Percentiles rank a stretch among this genome's conserved stretches.
Evolutionary conservation across 2,113 vertebrate genomes (phyloP).

Genomic region (Rhynchopsitta pachyrhyncha): DNA sequence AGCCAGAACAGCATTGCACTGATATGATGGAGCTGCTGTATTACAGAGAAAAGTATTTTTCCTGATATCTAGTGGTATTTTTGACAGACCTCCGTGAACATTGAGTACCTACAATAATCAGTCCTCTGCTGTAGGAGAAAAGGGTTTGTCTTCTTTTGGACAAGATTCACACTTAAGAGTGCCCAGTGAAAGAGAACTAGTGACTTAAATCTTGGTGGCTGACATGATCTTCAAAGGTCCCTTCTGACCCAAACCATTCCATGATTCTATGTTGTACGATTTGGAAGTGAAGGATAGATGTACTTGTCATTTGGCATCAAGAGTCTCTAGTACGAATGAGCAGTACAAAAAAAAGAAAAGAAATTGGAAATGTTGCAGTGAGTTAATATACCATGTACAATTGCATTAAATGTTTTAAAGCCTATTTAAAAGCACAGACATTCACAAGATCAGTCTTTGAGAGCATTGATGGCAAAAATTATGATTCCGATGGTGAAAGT

Average conservation of each 20-base stretch:
- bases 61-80: background rate
- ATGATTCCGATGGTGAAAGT: background rate
- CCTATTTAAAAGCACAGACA: background rate
- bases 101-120: background rate
- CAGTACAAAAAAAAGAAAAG: background rate
- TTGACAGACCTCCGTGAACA: background rate
- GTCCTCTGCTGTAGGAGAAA: background rate
- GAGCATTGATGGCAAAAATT: background rate
- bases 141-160: background rate
- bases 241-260: background rate
- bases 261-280: background rate
- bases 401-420: background rate
- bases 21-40: background rate
- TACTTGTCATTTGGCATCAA: background rate
- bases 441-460: background rate
- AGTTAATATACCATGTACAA: background rate
- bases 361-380: background rate
- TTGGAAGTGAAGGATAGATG: background rate
- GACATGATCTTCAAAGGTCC: background rate
- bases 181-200: background rate
- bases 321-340: background rate
- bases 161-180: background rate
- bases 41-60: background rate
- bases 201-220: background rate
- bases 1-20: background rate